phyloP scores from a whole-genome alignment of 2,888 invertebrate genomes.

The Parasteatoda lunata region DNA sequence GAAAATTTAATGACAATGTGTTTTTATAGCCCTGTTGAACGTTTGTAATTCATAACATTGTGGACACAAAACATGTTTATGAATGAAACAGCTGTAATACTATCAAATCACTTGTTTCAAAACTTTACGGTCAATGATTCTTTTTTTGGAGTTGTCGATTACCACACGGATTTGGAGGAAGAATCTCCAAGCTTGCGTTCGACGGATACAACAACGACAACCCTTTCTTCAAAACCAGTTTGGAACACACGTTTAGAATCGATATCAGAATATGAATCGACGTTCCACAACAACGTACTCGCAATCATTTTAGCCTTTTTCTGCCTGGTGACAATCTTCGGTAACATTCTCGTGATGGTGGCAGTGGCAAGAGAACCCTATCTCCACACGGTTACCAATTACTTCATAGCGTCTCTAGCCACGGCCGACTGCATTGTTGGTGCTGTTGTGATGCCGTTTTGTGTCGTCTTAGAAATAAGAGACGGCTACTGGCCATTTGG shows the following conservation, averaged over 20 bases:
- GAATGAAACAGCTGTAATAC: neutral
- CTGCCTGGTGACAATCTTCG: conserved; percentile 93
- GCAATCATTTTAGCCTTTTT: conserved; percentile 89
- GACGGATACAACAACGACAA: neutral
- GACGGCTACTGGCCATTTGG: conserved; percentile 88
- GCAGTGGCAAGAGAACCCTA: conserved; percentile 95
- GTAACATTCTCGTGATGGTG: conserved; percentile 93
- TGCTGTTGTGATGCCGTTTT: conserved; percentile 97
- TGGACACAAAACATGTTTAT: neutral
- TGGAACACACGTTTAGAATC: neutral
- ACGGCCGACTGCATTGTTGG: conserved; percentile 97
- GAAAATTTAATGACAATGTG: no score
- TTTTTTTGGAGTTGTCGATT: neutral
- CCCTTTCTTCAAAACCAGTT: neutral
- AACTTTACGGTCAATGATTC: neutral
- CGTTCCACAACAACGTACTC: conserved; percentile 70
- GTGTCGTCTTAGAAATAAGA: conserved; percentile 88
- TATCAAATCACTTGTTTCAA: neutral
- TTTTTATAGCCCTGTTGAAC: no score
- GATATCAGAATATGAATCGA: conserved; percentile 17
- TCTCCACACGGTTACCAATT: conserved; percentile 96
- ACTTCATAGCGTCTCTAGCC: conserved; percentile 96
- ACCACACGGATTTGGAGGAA: neutral
- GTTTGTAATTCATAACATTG: no score
- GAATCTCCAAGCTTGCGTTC: neutral